Conservation (phyloP, 2,113 vertebrate genomes). For the Callaeas wilsoni region DNA sequence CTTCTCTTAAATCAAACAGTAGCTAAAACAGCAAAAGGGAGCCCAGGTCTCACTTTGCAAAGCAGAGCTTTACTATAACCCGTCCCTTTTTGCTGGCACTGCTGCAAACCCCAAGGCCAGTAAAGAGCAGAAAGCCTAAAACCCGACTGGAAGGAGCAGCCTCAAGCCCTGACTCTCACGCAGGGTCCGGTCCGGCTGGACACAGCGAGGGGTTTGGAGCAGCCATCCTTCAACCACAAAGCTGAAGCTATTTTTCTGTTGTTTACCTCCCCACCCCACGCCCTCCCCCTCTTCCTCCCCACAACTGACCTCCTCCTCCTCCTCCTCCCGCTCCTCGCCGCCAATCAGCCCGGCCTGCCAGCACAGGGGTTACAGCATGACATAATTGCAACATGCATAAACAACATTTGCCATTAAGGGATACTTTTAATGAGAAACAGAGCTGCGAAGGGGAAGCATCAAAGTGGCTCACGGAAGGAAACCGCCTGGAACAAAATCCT, state of each 20-base stretch:
- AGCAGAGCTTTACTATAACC: background rate
- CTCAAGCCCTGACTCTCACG: background rate
- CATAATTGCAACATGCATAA: conserved; percentile 76
- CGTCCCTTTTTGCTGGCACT: background rate
- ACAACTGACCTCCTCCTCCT: conserved; percentile 24
- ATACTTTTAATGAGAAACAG: conserved; percentile 84
- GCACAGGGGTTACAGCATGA: conserved; percentile 67
- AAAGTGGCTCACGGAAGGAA: conserved; percentile 83
- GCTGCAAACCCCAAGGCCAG: background rate
- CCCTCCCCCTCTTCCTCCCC: background rate
- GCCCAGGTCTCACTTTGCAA: background rate
- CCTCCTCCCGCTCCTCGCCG: background rate
- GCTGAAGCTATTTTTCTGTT: background rate
- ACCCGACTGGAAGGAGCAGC: background rate
- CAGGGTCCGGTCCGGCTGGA: background rate
- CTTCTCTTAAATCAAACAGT: background rate
- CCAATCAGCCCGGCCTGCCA: conserved; percentile 56
- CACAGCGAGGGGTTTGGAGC: background rate
- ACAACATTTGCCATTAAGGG: conserved; percentile 80
- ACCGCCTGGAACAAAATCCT: conserved; percentile 81
- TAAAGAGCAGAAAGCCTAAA: background rate
- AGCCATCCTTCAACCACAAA: background rate
- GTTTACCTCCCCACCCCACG: background rate
- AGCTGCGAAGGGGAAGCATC: conserved; percentile 77
- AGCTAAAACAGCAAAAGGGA: background rate